Percentiles rank a stretch among this genome's conserved stretches.
These are phyloP conservation scores for Spatula versicolor DNA, from an alignment of 2,797 vertebrate species.

Conservation along the genomic window DNA sequence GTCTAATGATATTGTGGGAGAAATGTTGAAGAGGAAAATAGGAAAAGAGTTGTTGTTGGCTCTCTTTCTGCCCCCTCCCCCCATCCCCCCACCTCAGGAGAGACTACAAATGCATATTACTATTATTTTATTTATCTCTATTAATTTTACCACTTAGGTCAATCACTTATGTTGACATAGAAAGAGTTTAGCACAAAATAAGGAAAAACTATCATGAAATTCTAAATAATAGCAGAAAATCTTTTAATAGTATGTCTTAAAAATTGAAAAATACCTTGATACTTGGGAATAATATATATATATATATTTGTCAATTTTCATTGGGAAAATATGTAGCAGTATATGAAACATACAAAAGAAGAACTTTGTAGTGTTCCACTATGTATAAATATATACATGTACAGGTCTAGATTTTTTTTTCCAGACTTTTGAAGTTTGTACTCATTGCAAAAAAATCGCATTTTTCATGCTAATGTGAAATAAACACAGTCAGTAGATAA, in stretches of 20 bases:
- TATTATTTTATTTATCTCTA: neutral
- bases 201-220: neutral
- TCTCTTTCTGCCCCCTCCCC: too few species aligned
- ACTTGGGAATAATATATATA: neutral
- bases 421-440: neutral
- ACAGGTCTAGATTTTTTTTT: neutral
- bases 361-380: neutral
- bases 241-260: neutral
- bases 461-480: neutral
- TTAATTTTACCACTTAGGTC: neutral
- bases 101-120: neutral
- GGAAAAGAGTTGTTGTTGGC: neutral
- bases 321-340: neutral
- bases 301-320: neutral
- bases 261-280: neutral
- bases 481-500: neutral
- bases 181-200: neutral
- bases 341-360: neutral
- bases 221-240: neutral
- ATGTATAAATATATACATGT: neutral
- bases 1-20: neutral
- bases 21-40: neutral
- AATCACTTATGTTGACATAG: neutral
- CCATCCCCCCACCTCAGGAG: too few species aligned
- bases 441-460: neutral